Evolutionary conservation across 2,797 vertebrate species (phyloP).

Genomic region (Okamejei kenojei): DNA sequence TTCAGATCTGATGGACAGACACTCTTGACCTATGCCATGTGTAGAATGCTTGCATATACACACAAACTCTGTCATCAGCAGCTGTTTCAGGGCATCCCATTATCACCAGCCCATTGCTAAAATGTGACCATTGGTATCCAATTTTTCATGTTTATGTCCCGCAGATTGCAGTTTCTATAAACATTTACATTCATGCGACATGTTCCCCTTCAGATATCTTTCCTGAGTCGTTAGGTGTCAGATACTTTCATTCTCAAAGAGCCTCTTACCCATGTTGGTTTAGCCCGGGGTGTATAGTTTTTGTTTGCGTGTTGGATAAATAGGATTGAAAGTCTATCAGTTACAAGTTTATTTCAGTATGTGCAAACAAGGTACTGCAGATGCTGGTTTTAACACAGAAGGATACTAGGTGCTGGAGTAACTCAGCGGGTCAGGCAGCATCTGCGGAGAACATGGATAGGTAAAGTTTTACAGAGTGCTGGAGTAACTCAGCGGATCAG

Average conservation of each 20-base stretch:
- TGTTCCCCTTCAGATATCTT: neutral
- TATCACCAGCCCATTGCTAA: neutral
- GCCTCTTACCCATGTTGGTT: neutral
- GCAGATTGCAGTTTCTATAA: neutral
- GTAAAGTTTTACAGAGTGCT: no score
- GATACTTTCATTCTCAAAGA: neutral
- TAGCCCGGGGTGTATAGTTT: neutral
- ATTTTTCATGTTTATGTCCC: neutral
- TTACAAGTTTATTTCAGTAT: neutral
- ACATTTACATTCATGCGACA: neutral
- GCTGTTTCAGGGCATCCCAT: conserved; percentile 15
- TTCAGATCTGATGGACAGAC: conserved; percentile 2
- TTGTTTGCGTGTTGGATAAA: neutral
- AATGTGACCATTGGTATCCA: neutral
- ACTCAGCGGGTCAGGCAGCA: no score
- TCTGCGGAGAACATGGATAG: no score
- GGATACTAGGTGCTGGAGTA: no score
- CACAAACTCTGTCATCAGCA: conserved; percentile 27
- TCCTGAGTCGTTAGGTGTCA: neutral
- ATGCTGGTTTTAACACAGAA: no score
- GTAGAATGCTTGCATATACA: neutral
- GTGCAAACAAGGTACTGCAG: neutral
- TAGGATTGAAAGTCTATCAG: neutral
- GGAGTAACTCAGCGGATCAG: no score
- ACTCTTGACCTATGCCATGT: conserved; percentile 17